phyloP scores from a whole-genome alignment of 1,140 invertebrate species.

The Charaxes varanes region DNA sequence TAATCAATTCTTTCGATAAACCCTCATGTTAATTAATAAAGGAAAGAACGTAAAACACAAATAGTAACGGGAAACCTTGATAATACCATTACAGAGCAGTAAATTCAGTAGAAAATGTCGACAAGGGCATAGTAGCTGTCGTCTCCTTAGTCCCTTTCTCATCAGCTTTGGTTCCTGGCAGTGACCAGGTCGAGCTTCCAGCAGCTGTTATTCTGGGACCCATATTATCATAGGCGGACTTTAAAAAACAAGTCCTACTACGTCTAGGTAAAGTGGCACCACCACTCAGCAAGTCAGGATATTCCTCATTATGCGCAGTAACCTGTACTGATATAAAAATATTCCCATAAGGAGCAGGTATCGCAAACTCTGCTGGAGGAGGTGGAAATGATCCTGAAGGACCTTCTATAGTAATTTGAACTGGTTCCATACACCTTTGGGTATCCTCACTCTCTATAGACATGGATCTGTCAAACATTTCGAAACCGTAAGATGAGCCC shows the following conservation, averaged over 20 bases:
- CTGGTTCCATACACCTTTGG: constrained; percentile 50
- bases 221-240: constrained; percentile 89
- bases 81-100: constrained; percentile 46
- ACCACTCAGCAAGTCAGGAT: constrained; percentile 64
- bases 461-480: constrained; percentile 72
- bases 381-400: constrained; percentile 69
- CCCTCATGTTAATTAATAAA: no score
- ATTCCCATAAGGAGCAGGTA: constrained; percentile 62
- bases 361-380: constrained; percentile 62
- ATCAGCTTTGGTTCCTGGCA: constrained; percentile 77
- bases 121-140: constrained; percentile 34
- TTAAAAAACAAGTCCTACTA: constrained; percentile 56
- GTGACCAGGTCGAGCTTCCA: constrained; percentile 86
- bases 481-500: constrained; percentile 76
- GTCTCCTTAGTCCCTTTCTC: constrained; percentile 33
- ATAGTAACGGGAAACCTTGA: no score
- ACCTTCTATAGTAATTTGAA: constrained; percentile 86
- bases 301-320: constrained; percentile 69
- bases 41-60: no score
- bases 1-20: no score
- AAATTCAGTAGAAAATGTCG: constrained; percentile 65
- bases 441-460: constrained; percentile 58
- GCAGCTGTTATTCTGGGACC: constrained; percentile 89
- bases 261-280: constrained; percentile 47
- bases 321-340: constrained; percentile 71